These are phyloP conservation scores for Caenorhabditis brenneri DNA, from an alignment of 1,140 invertebrate genomes.

Conservation along the genomic window DNA sequence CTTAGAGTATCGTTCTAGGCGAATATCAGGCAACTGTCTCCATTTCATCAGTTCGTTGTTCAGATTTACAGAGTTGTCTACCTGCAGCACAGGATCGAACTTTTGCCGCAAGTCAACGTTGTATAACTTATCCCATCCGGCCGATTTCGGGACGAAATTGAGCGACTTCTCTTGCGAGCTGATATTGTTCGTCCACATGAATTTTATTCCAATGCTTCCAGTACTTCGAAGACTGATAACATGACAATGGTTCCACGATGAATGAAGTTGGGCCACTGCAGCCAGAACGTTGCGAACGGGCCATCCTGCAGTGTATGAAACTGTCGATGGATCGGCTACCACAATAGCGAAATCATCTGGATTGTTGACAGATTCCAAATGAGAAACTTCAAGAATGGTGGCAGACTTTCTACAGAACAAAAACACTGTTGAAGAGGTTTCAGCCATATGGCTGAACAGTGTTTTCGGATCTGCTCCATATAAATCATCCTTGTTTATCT, in stretches of 20 bases:
- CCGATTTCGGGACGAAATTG: conserved; percentile 2
- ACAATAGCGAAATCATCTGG: conserved; percentile 31
- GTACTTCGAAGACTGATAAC: conserved; percentile 6
- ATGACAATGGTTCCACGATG: neutral
- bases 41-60: conserved; percentile 98
- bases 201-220: neutral
- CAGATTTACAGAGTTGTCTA: conserved; percentile 85
- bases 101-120: conserved; percentile 28
- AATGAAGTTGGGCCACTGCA: conserved; percentile 64
- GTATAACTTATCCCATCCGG: conserved; percentile 42
- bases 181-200: neutral
- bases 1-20: conserved; percentile 82
- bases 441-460: neutral
- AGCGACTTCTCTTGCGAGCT: too few relatives aligned
- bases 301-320: conserved; percentile 26
- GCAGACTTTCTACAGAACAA: neutral
- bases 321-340: conserved; percentile 41
- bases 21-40: conserved; percentile 86
- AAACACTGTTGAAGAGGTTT: neutral
- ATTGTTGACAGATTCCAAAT: neutral
- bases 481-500: neutral
- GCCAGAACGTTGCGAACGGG: conserved; percentile 47
- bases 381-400: neutral
- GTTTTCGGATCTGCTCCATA: neutral
- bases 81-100: conserved; percentile 74